These are phyloP conservation scores for Vanessa tameamea DNA, from an alignment of 1,140 invertebrate genomes.

Conservation along the genomic window DNA sequence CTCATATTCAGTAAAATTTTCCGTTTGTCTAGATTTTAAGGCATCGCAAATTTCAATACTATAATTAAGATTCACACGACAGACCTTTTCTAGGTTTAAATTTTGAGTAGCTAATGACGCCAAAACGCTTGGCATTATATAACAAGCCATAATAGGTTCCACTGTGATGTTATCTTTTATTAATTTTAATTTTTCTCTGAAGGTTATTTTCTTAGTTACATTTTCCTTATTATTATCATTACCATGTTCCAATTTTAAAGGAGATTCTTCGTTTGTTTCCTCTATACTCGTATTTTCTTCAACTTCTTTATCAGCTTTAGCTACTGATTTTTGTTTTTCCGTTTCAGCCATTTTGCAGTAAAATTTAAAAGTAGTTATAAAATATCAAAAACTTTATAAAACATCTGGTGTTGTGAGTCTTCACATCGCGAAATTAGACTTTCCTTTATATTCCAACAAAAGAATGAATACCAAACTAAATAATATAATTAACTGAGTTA, in stretches of 20 bases:
- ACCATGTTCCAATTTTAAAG: conserved; percentile 49
- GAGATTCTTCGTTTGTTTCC: conserved; percentile 56
- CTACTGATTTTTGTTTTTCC: conserved; percentile 24
- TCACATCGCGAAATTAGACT: conserved; percentile 27
- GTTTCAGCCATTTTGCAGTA: conserved; percentile 24
- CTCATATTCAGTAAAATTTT: conserved; percentile 86
- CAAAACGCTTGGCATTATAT: conserved; percentile 89
- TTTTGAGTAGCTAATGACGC: conserved; percentile 89
- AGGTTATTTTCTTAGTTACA: conserved; percentile 52
- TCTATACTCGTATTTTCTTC: conserved; percentile 39
- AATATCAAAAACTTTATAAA: conserved; percentile 9
- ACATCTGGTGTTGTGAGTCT: not conserved
- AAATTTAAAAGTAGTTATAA: not conserved
- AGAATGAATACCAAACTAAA: conserved; percentile 34
- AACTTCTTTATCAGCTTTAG: conserved; percentile 18
- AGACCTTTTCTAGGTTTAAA: conserved; percentile 92
- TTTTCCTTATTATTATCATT: conserved; percentile 38
- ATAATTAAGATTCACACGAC: conserved; percentile 88
- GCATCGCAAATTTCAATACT: conserved; percentile 86
- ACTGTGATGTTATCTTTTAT: conserved; percentile 86
- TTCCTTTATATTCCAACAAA: conserved; percentile 16
- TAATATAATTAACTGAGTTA: conserved; percentile 37
- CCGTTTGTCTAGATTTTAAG: conserved; percentile 84
- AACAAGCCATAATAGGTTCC: conserved; percentile 88
- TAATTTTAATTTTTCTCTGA: conserved; percentile 79